Base-by-base conservation (phyloP, 2,888 invertebrate genomes). In the Pristionchus fissidentatus region DNA sequence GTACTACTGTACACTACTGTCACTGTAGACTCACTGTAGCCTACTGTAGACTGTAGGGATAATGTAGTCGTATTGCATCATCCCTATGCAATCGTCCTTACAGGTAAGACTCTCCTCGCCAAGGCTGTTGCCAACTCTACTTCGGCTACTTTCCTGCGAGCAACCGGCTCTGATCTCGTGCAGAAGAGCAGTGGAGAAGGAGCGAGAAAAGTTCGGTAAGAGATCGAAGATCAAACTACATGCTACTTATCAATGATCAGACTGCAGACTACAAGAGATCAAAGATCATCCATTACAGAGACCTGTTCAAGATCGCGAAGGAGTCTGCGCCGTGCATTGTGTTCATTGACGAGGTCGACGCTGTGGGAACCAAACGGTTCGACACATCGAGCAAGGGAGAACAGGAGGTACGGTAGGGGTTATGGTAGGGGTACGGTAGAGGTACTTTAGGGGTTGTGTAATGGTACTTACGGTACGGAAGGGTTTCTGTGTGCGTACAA, bases 41-140 rank as follows among this genome's bases (percentile, higher is more conserved):
- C n/a, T n/a, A n/a, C n/a, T n/a, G n/a, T n/a, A n/a, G n/a, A n/a
- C n/a, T n/a, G n/a, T n/a, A n/a, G n/a, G 60, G 19, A 60, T 15
- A 60, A 60, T 60, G 8, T 26, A 15, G 19, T 8, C 60, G 19
- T 60, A 8, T 26, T 8, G 60, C 8, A 60, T 15, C 5, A 70
- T 8, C 29, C 10, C 32, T 35, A 8, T 13, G 38, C 38, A 26
- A 55, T 81, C 43, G 38, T 29, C 46, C n/a, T 38, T 43, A n/a
- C 84, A 83, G 88, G 98, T 75, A 99, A 99, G 94, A 99, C 99
- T 0, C 94, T 99, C 60, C 94, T 99, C 83, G 99, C 99, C 15
- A 99, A 98, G 93, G 99, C 99, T 35, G 98, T 99, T 0, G 99
- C 99, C 78, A 98, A 99, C 94, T 98, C 98, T 93, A 99, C 98